These are phyloP conservation scores for Labeo rohita DNA, from an alignment of 2,113 vertebrate species.

Conservation along the genomic window DNA sequence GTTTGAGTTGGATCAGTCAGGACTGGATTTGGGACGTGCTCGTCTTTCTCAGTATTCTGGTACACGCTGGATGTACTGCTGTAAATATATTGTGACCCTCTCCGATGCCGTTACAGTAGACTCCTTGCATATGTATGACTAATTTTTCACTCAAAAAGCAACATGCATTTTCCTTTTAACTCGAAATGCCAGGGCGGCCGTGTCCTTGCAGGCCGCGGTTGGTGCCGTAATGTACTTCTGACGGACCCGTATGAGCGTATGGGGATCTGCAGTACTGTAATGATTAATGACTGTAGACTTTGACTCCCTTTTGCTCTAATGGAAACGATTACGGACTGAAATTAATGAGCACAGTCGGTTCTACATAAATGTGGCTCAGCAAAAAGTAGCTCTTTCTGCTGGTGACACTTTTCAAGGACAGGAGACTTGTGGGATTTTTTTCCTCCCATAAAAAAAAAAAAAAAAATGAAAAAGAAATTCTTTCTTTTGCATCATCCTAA, in stretches of 20 bases:
- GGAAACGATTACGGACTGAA: slow-evolving; percentile 27
- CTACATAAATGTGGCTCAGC: slow-evolving; percentile 42
- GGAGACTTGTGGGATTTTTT: slow-evolving; percentile 45
- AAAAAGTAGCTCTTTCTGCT: slow-evolving; percentile 26
- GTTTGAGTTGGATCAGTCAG: slow-evolving; percentile 49
- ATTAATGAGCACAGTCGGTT: slow-evolving; percentile 38
- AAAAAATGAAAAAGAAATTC: not conserved
- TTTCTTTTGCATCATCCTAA: slow-evolving; percentile 17
- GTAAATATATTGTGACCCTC: slow-evolving; percentile 68
- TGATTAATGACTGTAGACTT: slow-evolving; percentile 45
- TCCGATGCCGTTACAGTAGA: slow-evolving; percentile 58
- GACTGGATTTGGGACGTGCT: slow-evolving; percentile 50
- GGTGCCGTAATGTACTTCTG: slow-evolving; percentile 10
- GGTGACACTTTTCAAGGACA: slow-evolving; percentile 46
- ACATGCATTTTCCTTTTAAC: slow-evolving; percentile 19
- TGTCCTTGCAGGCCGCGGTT: slow-evolving; percentile 17
- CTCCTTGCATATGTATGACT: slow-evolving; percentile 62
- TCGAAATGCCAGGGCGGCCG: not conserved
- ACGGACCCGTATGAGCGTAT: not conserved
- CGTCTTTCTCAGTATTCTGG: slow-evolving; percentile 63
- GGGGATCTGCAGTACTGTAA: slow-evolving; percentile 40
- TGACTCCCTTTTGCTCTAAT: slow-evolving; percentile 32
- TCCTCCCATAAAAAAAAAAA: not conserved
- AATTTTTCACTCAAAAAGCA: slow-evolving; percentile 18
- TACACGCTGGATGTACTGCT: slow-evolving; percentile 65